phyloP scores from a whole-genome alignment of 2,797 vertebrate species.

The Furcifer pardalis region DNA sequence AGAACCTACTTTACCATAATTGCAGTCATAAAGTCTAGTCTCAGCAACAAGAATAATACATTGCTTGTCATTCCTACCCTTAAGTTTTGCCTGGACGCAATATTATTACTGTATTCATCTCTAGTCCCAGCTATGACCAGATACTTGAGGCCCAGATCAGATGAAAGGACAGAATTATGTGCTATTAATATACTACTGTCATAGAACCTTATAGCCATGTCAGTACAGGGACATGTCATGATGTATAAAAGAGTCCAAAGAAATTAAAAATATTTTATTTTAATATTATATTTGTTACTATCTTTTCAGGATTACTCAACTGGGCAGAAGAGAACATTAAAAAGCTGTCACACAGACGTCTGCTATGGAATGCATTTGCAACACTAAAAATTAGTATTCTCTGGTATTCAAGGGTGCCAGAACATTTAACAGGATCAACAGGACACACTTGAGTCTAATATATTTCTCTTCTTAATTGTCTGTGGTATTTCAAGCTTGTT shows the following conservation, averaged over 20 bases:
- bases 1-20: neutral
- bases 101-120: neutral
- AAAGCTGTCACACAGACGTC: neutral
- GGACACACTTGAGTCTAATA: conserved; percentile 5
- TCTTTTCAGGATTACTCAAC: neutral
- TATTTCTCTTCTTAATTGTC: conserved; percentile 17
- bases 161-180: neutral
- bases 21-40: neutral
- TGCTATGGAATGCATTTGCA: neutral
- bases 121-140: neutral
- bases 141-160: neutral
- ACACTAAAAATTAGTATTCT: neutral
- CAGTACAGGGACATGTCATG: neutral
- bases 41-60: neutral
- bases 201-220: neutral
- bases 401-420: neutral
- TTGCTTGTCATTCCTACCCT: neutral
- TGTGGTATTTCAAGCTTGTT: conserved; percentile 25
- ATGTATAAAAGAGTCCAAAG: neutral
- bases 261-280: neutral
- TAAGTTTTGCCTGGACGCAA: neutral
- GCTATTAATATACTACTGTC: neutral
- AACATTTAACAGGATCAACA: conserved; percentile 11
- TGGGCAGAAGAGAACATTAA: neutral
- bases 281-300: neutral